Conservation (phyloP, 2,797 vertebrate genomes). For the Gadopsis marmoratus region DNA sequence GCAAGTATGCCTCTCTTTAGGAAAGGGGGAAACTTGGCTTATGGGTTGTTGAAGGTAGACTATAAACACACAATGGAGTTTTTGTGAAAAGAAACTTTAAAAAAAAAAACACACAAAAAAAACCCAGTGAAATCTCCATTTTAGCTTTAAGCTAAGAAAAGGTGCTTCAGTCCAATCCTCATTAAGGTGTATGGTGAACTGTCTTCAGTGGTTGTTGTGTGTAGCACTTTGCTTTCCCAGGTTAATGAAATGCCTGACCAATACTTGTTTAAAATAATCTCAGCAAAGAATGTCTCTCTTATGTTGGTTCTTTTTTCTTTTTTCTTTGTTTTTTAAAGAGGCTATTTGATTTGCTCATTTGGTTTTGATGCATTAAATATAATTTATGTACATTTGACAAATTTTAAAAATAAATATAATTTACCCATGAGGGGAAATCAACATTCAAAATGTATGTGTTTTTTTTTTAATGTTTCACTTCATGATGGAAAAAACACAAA, state of each 20-base stretch:
- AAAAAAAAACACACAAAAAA: conserved; percentile 48
- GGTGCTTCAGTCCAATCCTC: conserved; percentile 81
- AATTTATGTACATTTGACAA: conserved; percentile 90
- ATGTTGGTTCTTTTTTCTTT: conserved; percentile 79
- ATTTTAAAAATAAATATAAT: conserved; percentile 86
- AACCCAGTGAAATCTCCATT: conserved; percentile 69
- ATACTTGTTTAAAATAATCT: conserved; percentile 84
- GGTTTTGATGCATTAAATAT: conserved; percentile 85
- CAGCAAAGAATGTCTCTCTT: conserved; percentile 86
- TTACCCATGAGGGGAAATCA: conserved; percentile 81
- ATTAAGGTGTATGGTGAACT: conserved; percentile 84
- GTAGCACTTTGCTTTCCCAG: conserved; percentile 87
- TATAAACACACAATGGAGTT: conserved; percentile 60
- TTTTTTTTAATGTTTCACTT: conserved; percentile 72
- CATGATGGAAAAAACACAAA: conserved; percentile 41
- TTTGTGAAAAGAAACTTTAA: conserved; percentile 57
- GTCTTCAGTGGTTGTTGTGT: conserved; percentile 86
- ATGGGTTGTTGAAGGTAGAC: conserved; percentile 63
- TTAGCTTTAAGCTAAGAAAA: conserved; percentile 83
- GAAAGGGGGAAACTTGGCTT: conserved; percentile 46
- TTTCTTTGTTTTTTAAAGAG: conserved; percentile 79
- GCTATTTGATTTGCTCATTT: conserved; percentile 82
- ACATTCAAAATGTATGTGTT: conserved; percentile 77
- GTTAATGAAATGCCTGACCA: conserved; percentile 84
- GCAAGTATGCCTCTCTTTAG: conserved; percentile 73